phyloP scores from a whole-genome alignment of 2,797 vertebrate species.

The Apodemus agrarius region DNA sequence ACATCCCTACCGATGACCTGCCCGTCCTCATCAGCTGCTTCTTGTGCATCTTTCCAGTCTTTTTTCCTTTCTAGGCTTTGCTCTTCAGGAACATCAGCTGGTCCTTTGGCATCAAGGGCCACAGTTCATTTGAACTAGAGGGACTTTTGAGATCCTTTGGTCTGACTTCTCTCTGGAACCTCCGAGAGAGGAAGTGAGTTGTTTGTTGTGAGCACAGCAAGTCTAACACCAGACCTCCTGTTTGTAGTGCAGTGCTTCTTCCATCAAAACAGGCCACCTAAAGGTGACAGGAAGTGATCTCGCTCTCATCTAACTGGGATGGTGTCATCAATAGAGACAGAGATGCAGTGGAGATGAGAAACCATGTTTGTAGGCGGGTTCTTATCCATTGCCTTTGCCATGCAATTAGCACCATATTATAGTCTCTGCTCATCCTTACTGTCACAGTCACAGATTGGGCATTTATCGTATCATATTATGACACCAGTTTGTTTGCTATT shows the following conservation, averaged over 20 bases:
- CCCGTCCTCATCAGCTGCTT: background rate
- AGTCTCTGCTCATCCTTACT: background rate
- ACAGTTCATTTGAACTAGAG: background rate
- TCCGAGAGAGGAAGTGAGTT: background rate
- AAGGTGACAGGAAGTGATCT: background rate
- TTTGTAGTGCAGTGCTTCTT: background rate
- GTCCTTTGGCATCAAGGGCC: background rate
- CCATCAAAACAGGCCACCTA: rapidly evolving
- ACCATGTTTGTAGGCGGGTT: background rate
- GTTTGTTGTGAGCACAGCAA: background rate
- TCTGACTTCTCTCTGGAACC: background rate
- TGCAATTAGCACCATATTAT: conserved; percentile 7
- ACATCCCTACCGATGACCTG: background rate
- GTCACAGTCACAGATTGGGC: conserved; percentile 12
- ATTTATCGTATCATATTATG: conserved; percentile 35
- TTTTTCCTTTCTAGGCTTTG: background rate
- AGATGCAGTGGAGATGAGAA: background rate
- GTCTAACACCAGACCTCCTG: background rate
- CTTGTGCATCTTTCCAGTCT: background rate
- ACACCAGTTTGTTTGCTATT: conserved; percentile 35
- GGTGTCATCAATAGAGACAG: background rate
- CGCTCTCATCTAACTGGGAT: background rate
- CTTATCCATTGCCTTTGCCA: background rate
- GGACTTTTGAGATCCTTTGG: background rate
- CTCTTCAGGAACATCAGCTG: too few species aligned